Percentiles rank a stretch among this genome's conserved stretches.
Conservation (phyloP, 2,113 vertebrate genomes). For the Calidris pugnax region DNA sequence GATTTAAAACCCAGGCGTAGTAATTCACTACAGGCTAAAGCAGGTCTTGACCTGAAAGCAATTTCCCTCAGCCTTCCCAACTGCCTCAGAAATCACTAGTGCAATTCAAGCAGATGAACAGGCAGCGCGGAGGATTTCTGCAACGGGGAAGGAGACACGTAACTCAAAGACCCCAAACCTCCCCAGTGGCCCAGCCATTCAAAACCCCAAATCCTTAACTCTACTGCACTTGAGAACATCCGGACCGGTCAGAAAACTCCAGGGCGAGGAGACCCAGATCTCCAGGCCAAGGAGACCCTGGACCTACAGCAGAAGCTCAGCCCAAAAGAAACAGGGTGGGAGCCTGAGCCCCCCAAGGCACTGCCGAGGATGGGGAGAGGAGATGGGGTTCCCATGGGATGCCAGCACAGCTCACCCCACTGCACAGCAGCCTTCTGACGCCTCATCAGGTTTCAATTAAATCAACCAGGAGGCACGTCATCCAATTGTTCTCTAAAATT, state of each 20-base stretch:
- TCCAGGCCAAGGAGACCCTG: rapidly evolving
- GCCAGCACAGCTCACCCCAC: not conserved
- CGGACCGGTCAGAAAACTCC: not conserved
- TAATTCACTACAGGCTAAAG: slow-evolving; percentile 51
- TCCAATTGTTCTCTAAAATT: slow-evolving; percentile 56
- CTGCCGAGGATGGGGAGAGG: not conserved
- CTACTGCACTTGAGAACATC: not conserved
- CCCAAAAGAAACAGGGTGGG: not conserved
- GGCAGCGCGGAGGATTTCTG: not conserved
- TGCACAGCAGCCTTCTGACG: not conserved
- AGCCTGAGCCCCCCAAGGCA: not conserved
- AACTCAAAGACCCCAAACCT: not conserved
- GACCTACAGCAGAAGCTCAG: not conserved
- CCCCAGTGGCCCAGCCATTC: not conserved
- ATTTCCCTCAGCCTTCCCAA: not conserved
- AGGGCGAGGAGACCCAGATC: not conserved
- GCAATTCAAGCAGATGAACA: not conserved
- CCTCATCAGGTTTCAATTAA: slow-evolving; percentile 65
- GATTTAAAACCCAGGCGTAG: slow-evolving; percentile 39
- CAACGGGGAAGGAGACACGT: not conserved
- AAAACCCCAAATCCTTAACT: not conserved
- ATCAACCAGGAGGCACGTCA: slow-evolving; percentile 38
- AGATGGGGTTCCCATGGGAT: not conserved
- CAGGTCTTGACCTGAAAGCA: slow-evolving; percentile 52
- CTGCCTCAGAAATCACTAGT: not conserved